These are phyloP conservation scores for Drosophila quadrilineata DNA, from an alignment of 1,140 invertebrate genomes.

Conservation along the genomic window DNA sequence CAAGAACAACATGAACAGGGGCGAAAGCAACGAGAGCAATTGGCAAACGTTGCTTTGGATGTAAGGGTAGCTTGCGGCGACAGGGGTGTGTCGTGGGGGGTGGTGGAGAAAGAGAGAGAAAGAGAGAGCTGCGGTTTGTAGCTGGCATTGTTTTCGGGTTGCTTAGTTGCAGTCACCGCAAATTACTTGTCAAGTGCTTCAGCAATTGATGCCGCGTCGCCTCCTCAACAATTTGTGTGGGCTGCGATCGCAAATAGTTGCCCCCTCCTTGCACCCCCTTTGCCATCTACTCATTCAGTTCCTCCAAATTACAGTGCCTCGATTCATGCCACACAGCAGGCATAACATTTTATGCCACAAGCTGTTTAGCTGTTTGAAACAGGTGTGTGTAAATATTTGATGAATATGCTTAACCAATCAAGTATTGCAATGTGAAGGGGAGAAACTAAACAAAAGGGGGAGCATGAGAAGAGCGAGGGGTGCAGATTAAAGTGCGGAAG, in stretches of 20 bases:
- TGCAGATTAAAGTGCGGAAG: too few species aligned
- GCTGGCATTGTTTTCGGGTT: slow-evolving; percentile 48
- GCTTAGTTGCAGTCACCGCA: slow-evolving; percentile 55
- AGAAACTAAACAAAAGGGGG: too few species aligned
- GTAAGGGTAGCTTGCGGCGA: neutral
- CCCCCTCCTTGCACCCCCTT: neutral
- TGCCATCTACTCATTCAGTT: neutral
- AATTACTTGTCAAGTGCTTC: slow-evolving; percentile 63
- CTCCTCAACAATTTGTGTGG: slow-evolving; percentile 44
- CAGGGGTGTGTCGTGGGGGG: neutral
- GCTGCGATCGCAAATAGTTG: slow-evolving; percentile 42
- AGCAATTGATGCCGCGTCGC: slow-evolving; percentile 57
- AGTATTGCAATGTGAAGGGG: neutral
- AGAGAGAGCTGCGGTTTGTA: neutral
- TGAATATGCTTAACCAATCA: slow-evolving; percentile 2
- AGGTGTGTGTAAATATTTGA: slow-evolving; percentile 17
- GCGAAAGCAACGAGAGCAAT: neutral
- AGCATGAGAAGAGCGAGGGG: too few species aligned
- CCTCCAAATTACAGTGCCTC: neutral
- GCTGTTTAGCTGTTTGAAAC: slow-evolving; percentile 10
- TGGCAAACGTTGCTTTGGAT: slow-evolving; percentile 33
- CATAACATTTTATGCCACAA: slow-evolving; percentile 35
- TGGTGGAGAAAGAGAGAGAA: neutral
- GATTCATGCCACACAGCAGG: slow-evolving; percentile 32
- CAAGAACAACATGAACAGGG: too few species aligned